A percentile compares a stretch with the other conserved stretches of the same genome.
Conservation (phyloP, 2,888 invertebrate genomes). For the Stictocephala bisonia region DNA sequence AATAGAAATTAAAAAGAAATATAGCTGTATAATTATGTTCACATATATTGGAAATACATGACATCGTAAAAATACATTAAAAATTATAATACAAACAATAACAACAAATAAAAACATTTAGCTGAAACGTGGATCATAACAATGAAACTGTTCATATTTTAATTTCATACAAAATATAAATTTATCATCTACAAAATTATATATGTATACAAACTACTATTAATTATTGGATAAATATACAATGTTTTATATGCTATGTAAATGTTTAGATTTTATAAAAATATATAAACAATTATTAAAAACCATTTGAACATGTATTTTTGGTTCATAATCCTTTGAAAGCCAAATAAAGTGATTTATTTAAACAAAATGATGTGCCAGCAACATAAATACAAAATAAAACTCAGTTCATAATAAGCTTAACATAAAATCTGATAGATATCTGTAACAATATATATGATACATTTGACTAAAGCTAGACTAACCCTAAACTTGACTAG, state of each 20-base stretch:
- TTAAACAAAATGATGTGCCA: conserved; percentile 7
- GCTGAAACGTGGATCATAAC: conserved; percentile 6
- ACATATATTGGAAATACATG: neutral
- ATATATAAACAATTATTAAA: conserved; percentile 24
- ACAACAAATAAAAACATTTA: neutral
- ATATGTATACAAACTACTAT: conserved; percentile 27
- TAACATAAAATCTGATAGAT: conserved; percentile 22
- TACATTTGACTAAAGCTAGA: conserved; percentile 31
- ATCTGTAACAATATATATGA: conserved; percentile 28
- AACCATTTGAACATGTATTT: conserved; percentile 12
- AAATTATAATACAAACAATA: too few relatives aligned
- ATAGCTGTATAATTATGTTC: neutral
- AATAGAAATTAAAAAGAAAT: neutral
- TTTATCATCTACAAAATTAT: conserved; percentile 36
- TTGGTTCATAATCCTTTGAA: neutral
- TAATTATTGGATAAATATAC: conserved; percentile 9
- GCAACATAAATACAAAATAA: conserved; percentile 5
- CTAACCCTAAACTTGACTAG: conserved; percentile 31
- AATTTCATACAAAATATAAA: conserved; percentile 22
- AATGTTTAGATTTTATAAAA: conserved; percentile 20
- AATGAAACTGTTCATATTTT: neutral
- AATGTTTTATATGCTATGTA: too few relatives aligned
- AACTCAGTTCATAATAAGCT: conserved; percentile 19
- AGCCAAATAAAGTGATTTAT: conserved; percentile 2
- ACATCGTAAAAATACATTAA: neutral